A percentile compares a stretch with the other conserved stretches of the same genome.
phyloP scores from a whole-genome alignment of 2,113 vertebrate genomes.

The Kryptolebias marmoratus region DNA sequence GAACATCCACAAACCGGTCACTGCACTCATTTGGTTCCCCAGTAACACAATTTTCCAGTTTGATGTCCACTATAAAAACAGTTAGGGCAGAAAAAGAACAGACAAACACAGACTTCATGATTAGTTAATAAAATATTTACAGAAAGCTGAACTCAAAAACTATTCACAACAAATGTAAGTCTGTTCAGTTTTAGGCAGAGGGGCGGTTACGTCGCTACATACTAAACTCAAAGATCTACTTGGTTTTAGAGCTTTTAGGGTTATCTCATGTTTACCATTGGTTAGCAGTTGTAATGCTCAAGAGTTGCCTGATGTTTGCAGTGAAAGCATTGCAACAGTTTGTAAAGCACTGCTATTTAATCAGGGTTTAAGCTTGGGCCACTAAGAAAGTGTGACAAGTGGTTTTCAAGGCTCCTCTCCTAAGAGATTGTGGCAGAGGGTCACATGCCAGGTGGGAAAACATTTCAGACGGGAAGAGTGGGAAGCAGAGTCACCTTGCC shows the following conservation, averaged over 20 bases:
- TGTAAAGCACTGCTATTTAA: slow-evolving; percentile 5
- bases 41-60: neutral
- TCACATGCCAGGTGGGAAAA: slow-evolving; percentile 59
- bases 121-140: neutral
- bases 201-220: neutral
- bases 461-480: slow-evolving; percentile 34
- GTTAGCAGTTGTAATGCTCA: neutral
- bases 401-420: slow-evolving; percentile 18
- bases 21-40: neutral
- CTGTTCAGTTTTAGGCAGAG: neutral
- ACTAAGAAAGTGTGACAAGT: slow-evolving; percentile 30
- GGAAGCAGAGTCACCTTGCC: slow-evolving; percentile 70
- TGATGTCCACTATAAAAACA: neutral
- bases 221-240: neutral
- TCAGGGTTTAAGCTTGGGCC: slow-evolving; percentile 6
- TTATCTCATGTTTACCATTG: neutral
- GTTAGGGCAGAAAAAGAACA: neutral
- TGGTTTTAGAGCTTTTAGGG: neutral
- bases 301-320: neutral
- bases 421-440: slow-evolving; percentile 19
- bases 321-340: neutral
- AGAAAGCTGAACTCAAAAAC: neutral
- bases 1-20: neutral
- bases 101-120: neutral
- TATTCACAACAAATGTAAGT: neutral